phyloP scores from a whole-genome alignment of 2,888 invertebrate genomes.

The Epinotia bilunana region DNA sequence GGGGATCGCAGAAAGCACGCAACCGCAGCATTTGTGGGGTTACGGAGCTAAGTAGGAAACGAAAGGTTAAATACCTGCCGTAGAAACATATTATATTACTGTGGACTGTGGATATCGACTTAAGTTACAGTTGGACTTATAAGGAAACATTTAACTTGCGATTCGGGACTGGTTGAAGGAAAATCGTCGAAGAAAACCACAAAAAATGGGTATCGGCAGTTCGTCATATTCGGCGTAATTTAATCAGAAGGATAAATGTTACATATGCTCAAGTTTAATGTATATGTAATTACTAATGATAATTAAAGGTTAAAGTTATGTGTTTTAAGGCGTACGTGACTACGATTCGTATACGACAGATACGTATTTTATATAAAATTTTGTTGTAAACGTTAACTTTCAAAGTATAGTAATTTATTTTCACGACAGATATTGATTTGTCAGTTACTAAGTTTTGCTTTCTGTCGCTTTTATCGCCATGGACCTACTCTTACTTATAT shows the following conservation, averaged over 20 bases:
- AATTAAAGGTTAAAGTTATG: background rate
- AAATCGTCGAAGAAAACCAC: conserved; percentile 16
- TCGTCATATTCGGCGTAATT: conserved; percentile 2
- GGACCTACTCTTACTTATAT: background rate
- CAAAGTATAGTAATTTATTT: background rate
- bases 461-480: background rate
- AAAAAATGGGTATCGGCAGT: conserved; percentile 8
- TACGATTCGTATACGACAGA: too few relatives aligned
- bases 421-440: background rate
- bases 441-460: conserved; percentile 17
- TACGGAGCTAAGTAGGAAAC: conserved; percentile 82
- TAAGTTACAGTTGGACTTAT: conserved; percentile 38
- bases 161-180: conserved; percentile 21
- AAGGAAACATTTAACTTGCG: conserved; percentile 10
- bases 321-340: background rate
- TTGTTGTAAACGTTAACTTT: background rate
- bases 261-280: background rate
- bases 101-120: conserved; percentile 61
- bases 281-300: background rate
- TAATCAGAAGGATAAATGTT: conserved; percentile 32
- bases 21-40: conserved; percentile 78
- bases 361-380: background rate
- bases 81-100: conserved; percentile 80
- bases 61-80: conserved; percentile 81
- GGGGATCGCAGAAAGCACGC: conserved; percentile 69